phyloP scores from a whole-genome alignment of 2,888 invertebrate species.

The Temnothorax unifasciatus region DNA sequence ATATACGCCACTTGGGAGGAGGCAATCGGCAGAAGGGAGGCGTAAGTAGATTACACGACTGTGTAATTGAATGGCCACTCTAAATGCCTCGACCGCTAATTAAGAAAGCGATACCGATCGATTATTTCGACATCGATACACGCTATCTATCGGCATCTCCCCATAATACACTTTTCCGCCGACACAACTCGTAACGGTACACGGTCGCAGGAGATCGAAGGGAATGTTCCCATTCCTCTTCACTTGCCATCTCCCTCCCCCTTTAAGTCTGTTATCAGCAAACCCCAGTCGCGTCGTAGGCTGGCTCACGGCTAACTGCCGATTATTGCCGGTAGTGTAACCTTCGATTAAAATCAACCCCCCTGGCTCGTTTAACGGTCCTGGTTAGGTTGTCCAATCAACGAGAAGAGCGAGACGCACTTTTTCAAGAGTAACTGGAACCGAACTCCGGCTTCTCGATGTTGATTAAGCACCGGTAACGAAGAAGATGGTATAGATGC shows the following conservation, averaged over 20 bases:
- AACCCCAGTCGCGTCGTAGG: slow-evolving; percentile 76
- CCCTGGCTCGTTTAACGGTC: slow-evolving; percentile 67
- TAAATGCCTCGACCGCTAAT: slow-evolving; percentile 77
- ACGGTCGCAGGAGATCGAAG: slow-evolving; percentile 68
- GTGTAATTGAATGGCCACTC: slow-evolving; percentile 79
- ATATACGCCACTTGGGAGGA: neutral
- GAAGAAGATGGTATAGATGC: neutral
- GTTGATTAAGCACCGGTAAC: slow-evolving; percentile 30
- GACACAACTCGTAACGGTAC: slow-evolving; percentile 70
- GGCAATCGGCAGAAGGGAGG: slow-evolving; percentile 28
- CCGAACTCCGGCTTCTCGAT: neutral
- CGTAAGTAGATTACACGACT: slow-evolving; percentile 77
- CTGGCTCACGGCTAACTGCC: slow-evolving; percentile 77
- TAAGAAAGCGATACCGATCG: slow-evolving; percentile 79
- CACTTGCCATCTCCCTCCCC: slow-evolving; percentile 52
- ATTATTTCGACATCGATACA: slow-evolving; percentile 76
- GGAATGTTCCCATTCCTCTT: slow-evolving; percentile 51
- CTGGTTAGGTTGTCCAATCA: slow-evolving; percentile 70
- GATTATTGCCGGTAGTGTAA: slow-evolving; percentile 78
- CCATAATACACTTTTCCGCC: slow-evolving; percentile 65
- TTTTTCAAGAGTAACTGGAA: slow-evolving; percentile 11
- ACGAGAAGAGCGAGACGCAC: slow-evolving; percentile 31
- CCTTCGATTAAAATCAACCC: slow-evolving; percentile 79
- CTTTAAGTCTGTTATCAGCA: slow-evolving; percentile 83
- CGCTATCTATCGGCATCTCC: slow-evolving; percentile 51